A percentile compares a stretch with the other conserved stretches of the same genome.
These are phyloP conservation scores for Tetramorium simillimum DNA, from an alignment of 1,140 invertebrate species.

Conservation along the genomic window DNA sequence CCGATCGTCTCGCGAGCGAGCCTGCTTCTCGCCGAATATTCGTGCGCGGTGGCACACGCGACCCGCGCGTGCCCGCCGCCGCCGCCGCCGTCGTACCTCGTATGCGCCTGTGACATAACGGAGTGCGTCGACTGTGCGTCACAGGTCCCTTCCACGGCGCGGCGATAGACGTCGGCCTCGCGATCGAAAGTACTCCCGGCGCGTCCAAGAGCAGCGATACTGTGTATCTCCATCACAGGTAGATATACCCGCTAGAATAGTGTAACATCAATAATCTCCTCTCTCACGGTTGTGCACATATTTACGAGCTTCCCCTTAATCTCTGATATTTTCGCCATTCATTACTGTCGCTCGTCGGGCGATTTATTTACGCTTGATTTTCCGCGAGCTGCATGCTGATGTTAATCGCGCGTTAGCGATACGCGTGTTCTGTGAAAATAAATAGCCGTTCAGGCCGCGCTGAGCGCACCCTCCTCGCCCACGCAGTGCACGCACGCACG, in stretches of 20 bases:
- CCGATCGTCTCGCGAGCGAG: not conserved
- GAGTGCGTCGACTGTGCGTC: slow-evolving; percentile 44
- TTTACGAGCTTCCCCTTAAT: not conserved
- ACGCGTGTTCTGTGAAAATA: slow-evolving; percentile 17
- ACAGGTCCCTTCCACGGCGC: slow-evolving; percentile 6
- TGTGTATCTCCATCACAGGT: slow-evolving; percentile 3
- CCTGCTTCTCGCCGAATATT: no score
- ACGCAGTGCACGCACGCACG: slow-evolving; percentile 9
- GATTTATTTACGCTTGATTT: not conserved
- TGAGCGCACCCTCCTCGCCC: slow-evolving; percentile 23
- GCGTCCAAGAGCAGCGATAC: not conserved
- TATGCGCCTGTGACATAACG: slow-evolving; percentile 15
- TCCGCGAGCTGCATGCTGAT: not conserved
- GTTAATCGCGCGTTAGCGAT: slow-evolving; percentile 3
- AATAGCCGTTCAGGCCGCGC: not conserved
- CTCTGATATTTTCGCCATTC: not conserved
- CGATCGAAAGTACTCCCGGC: slow-evolving; percentile 38
- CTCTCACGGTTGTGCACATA: not conserved
- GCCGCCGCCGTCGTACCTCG: not conserved
- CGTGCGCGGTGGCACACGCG: not conserved
- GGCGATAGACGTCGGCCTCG: slow-evolving; percentile 17
- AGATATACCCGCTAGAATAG: not conserved
- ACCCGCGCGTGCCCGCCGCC: not conserved
- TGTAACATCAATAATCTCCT: not conserved
- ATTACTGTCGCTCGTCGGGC: not conserved